Evolutionary conservation across 2,113 vertebrate genomes (phyloP).

Genomic region (Psammodynastes pulverulentus): DNA sequence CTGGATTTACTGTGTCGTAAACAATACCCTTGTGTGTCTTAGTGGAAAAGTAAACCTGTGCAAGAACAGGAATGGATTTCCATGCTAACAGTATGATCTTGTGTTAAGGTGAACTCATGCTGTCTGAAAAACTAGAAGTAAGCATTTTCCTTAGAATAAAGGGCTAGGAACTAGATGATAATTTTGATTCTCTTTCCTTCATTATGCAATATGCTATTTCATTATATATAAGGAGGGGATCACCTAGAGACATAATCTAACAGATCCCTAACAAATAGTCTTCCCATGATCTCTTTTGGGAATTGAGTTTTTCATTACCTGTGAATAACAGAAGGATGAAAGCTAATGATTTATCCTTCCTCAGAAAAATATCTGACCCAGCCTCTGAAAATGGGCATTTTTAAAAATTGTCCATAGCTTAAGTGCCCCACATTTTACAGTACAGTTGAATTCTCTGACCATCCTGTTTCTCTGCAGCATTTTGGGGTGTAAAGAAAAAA

Average conservation of each 20-base stretch:
- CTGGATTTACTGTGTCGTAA: constrained; percentile 51
- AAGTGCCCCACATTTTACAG: background rate
- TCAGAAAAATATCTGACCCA: background rate
- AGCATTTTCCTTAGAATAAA: background rate
- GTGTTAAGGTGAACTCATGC: background rate
- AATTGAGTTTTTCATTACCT: background rate
- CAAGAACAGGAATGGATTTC: constrained; percentile 32
- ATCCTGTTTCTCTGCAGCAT: background rate
- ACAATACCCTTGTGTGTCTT: constrained; percentile 33
- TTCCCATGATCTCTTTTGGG: background rate
- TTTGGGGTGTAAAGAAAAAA: background rate
- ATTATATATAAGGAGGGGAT: background rate
- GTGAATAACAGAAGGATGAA: background rate
- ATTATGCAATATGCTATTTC: background rate
- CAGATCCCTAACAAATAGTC: background rate
- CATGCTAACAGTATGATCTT: constrained; percentile 13
- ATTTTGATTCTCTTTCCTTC: background rate
- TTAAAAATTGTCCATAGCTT: background rate
- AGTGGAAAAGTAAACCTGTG: constrained; percentile 37
- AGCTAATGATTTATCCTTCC: background rate
- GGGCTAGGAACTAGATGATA: background rate
- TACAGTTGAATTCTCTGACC: background rate
- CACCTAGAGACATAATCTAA: background rate
- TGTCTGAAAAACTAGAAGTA: background rate
- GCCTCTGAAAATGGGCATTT: background rate